These are phyloP conservation scores for Laupala kohalensis DNA, from an alignment of 1,140 invertebrate genomes.

Conservation along the genomic window DNA sequence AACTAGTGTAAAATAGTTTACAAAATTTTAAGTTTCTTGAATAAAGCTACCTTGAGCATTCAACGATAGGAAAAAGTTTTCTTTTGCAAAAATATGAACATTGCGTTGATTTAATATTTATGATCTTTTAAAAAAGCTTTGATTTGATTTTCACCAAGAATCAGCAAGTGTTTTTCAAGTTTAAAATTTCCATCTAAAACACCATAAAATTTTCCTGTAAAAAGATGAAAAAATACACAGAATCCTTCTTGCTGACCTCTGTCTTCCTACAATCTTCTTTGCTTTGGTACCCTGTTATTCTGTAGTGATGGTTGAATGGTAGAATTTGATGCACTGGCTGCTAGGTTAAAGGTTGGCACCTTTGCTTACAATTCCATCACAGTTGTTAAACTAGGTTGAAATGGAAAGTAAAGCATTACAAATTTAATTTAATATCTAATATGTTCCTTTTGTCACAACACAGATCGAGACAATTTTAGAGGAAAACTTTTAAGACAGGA, in stretches of 20 bases:
- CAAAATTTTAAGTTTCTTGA: no score
- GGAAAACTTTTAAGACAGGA: neutral
- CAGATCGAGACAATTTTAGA: neutral
- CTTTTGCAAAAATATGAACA: no score
- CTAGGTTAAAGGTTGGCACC: conserved; percentile 2
- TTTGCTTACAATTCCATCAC: conserved; percentile 11
- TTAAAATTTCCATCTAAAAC: neutral
- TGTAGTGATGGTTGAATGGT: neutral
- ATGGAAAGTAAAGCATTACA: neutral
- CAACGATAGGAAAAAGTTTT: no score
- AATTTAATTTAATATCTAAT: neutral
- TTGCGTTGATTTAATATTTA: neutral
- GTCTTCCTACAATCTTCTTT: neutral
- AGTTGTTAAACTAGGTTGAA: conserved; percentile 8
- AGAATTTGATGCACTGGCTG: neutral
- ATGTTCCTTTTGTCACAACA: neutral
- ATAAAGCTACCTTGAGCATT: no score
- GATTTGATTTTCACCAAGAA: neutral
- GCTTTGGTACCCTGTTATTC: conserved; percentile 5
- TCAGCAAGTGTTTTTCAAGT: neutral
- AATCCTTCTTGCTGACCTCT: neutral
- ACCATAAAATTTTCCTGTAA: neutral
- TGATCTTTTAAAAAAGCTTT: neutral
- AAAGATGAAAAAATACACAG: neutral
- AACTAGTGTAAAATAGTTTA: no score